phyloP scores from a whole-genome alignment of 2,113 vertebrate species.

The Mobula birostris region DNA sequence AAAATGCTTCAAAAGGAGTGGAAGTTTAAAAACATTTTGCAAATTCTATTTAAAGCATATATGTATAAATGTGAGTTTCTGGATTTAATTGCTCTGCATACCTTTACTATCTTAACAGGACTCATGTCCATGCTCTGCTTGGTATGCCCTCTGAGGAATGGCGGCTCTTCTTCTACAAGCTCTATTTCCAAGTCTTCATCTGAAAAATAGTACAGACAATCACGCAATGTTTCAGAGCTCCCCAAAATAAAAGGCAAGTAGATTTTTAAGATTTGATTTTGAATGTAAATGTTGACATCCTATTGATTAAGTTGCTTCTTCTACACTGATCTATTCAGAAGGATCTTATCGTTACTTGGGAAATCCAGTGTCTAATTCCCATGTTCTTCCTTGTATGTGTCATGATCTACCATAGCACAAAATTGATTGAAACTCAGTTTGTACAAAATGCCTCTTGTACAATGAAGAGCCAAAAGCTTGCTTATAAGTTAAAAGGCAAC shows the following conservation, averaged over 20 bases:
- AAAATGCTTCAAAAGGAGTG: neutral
- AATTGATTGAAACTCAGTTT: neutral
- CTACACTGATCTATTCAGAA: neutral
- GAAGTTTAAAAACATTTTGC: neutral
- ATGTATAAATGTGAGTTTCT: neutral
- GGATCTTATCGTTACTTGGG: neutral
- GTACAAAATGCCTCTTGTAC: neutral
- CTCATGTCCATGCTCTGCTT: constrained; percentile 99
- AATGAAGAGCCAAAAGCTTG: neutral
- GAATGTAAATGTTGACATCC: too few relatives aligned
- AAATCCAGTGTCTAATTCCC: neutral
- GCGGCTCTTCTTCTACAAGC: constrained; percentile 92
- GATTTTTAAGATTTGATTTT: neutral
- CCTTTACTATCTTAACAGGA: constrained; percentile 98
- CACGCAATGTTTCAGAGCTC: neutral
- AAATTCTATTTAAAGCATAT: neutral
- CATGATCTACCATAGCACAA: neutral
- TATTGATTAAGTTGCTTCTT: neutral
- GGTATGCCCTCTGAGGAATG: constrained; percentile 90
- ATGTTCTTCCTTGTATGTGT: neutral
- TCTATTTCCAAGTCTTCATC: constrained; percentile 98
- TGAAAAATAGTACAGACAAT: constrained; percentile 45
- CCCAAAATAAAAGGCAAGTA: neutral
- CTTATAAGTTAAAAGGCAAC: neutral
- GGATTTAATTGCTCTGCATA: constrained; percentile 45